These are phyloP conservation scores for Priocnemis perturbator DNA, from an alignment of 2,888 invertebrate species.

Conservation along the genomic window DNA sequence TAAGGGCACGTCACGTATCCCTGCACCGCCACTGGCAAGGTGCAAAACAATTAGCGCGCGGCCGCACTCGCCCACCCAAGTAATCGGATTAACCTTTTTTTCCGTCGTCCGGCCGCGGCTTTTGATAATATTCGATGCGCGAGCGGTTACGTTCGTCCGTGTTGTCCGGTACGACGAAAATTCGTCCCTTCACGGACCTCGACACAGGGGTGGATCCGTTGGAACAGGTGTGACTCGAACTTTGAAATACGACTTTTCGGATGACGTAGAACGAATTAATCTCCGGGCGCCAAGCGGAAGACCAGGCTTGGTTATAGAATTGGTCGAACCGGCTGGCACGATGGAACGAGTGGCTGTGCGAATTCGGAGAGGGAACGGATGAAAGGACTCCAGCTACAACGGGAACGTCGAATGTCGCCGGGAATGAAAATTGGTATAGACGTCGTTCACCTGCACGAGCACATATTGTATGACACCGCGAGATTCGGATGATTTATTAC, in stretches of 20 bases:
- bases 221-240: conserved; percentile 12
- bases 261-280: conserved; percentile 52
- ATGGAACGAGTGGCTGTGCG: not conserved
- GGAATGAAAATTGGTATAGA: conserved; percentile 65
- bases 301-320: conserved; percentile 39
- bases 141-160: no score
- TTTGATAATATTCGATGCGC: no score
- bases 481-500: conserved; percentile 68
- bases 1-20: no score
- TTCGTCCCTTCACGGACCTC: no score
- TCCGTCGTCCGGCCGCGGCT: no score
- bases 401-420: conserved; percentile 59
- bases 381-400: conserved; percentile 44
- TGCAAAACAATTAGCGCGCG: no score
- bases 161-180: no score
- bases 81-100: no score
- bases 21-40: no score
- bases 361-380: not conserved
- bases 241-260: conserved; percentile 35
- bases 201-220: no score
- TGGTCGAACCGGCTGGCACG: conserved; percentile 22
- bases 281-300: conserved; percentile 42
- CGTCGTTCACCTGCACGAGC: conserved; percentile 60
- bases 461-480: conserved; percentile 65
- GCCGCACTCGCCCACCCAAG: no score